Evolutionary conservation across 2,888 invertebrate species (phyloP).

Genomic region (Trichogramma dendrolimi): DNA sequence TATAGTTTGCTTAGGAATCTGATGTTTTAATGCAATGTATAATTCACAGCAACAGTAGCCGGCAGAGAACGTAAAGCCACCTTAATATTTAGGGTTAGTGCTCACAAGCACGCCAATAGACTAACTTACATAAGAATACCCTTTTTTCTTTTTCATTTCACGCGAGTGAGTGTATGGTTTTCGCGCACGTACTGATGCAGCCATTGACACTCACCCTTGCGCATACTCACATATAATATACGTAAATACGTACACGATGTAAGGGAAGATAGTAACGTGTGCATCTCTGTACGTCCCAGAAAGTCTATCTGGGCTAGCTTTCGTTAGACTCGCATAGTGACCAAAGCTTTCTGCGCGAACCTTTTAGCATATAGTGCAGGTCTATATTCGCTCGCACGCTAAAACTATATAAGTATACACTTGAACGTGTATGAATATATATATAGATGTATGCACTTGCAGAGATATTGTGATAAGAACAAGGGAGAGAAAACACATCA

Average conservation of each 20-base stretch:
- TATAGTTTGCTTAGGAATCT: no score
- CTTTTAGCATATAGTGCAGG: not conserved
- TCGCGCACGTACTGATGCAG: slow-evolving; percentile 23
- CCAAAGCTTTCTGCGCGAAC: slow-evolving; percentile 31
- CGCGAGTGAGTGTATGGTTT: slow-evolving; percentile 12
- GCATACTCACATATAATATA: no score
- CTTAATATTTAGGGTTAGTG: slow-evolving; percentile 49
- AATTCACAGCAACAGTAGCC: slow-evolving; percentile 10
- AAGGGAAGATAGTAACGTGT: no score
- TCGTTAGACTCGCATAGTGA: slow-evolving; percentile 11
- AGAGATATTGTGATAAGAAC: no score
- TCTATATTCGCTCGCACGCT: not conserved
- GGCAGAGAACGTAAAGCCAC: slow-evolving; percentile 32
- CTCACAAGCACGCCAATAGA: slow-evolving; percentile 41
- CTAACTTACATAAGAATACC: slow-evolving; percentile 39
- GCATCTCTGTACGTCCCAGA: no score
- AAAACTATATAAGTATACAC: not conserved
- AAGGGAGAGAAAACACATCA: no score
- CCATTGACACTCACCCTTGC: not conserved
- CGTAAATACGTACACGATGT: no score
- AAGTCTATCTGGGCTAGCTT: not conserved
- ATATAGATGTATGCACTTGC: no score
- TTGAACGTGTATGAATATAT: not conserved
- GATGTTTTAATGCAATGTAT: not conserved
- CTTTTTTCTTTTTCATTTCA: no score